Base-by-base conservation (phyloP, 2,797 vertebrate genomes). In the Hyperoplus immaculatus region DNA sequence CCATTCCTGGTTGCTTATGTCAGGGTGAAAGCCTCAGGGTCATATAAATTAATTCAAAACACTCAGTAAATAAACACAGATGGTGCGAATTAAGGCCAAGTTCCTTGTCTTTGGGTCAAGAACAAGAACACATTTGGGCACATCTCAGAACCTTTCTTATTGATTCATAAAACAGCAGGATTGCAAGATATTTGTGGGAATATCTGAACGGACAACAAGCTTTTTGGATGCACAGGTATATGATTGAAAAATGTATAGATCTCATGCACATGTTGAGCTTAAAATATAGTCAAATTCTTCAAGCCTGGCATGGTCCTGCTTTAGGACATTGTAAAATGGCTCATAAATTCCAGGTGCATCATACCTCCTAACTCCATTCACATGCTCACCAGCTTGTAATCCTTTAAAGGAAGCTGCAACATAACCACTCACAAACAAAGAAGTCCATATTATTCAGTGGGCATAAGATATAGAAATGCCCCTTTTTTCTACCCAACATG, bases 1-100 rank as follows among this genome's bases (percentile, higher is more conserved):
- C 59, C 87, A 90, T 93, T 92, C 89, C 75, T 87, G 3, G 41
- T 53, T 84, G 86, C 74, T 89, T 85, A 83, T 74, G 87, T 92
- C 90, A 92, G 74, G 21, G 67, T 76, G 29, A 43, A 43, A 79
- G 45, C 53, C 16, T 62, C 29, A 16, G 0, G 51, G 56, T 69
- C 39, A 14, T 13, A 58, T 50, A 16, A 58, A 75, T 56, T 18
- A 46, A 71, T 54, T 59, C 64, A 53, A 66, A 63, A 57, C 13
- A 42, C 16, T 66, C 16, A 16, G 43, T 49, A 63, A 77, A 80
- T 16, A 50, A 51, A 77, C 12, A 41, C 82, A 84, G 59, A 81
- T 88, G 76, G n/a, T 50, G 45, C 69, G 38, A 54, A 51, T 65
- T 13, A 59, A 63, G 15, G 29, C 3, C 11, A 66, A 42, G 10